Evolutionary conservation across 2,797 vertebrate genomes (phyloP).

Genomic region (Helarctos malayanus): DNA sequence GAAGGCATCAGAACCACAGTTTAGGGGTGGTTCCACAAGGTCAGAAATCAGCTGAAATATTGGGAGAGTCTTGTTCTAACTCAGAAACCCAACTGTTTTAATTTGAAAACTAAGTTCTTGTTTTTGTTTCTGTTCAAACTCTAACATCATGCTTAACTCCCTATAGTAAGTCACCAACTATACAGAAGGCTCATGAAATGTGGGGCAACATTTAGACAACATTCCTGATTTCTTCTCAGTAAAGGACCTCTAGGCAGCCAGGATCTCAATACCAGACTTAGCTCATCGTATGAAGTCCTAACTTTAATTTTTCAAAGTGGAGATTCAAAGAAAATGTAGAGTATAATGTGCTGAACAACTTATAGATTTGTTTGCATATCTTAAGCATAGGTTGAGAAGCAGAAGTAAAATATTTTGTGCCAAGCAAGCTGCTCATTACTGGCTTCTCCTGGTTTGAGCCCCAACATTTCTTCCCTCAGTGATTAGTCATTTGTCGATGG

Average conservation of each 20-base stretch:
- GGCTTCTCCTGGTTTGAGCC: neutral
- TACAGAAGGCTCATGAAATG: neutral
- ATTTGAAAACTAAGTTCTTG: neutral
- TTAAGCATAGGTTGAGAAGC: neutral
- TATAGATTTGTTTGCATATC: neutral
- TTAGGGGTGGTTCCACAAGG: neutral
- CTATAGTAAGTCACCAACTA: neutral
- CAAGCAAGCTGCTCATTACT: conserved; percentile 24
- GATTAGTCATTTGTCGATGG: conserved; percentile 64
- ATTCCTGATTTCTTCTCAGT: neutral
- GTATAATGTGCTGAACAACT: neutral
- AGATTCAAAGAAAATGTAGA: conserved; percentile 16
- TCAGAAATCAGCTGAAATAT: neutral
- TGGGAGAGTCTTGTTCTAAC: neutral
- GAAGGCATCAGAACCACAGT: neutral
- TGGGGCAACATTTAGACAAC: neutral
- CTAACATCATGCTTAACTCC: neutral
- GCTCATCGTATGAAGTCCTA: neutral
- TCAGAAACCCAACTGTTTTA: neutral
- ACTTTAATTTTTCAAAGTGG: conserved; percentile 25
- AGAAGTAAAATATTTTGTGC: conserved; percentile 42
- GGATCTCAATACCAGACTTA: neutral
- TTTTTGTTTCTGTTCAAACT: neutral
- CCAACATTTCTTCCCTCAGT: conserved; percentile 29
- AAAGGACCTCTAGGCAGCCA: neutral